These are phyloP conservation scores for Columba livia DNA, from an alignment of 2,113 vertebrate genomes.

Conservation along the genomic window DNA sequence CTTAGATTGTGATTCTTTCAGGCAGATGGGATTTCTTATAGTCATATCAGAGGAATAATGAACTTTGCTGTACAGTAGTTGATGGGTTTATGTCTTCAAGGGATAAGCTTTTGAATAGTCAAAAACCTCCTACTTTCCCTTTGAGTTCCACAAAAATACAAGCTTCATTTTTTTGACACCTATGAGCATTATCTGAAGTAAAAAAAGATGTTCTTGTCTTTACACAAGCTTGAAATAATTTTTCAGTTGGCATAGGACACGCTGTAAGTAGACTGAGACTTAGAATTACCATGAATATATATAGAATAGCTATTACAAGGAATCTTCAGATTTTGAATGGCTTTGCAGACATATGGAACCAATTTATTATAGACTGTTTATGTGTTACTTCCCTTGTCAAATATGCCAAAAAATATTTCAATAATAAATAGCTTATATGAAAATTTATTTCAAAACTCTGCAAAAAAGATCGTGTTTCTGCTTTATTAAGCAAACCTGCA, in stretches of 20 bases:
- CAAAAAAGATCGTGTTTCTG: neutral
- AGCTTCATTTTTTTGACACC: accelerated
- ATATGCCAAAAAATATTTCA: neutral
- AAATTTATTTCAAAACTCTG: neutral
- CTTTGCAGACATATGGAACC: neutral
- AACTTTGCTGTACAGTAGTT: neutral
- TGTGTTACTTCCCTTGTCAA: neutral
- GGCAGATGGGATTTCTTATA: neutral
- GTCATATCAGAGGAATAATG: neutral
- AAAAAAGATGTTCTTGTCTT: neutral
- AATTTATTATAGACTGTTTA: neutral
- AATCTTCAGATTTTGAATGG: neutral
- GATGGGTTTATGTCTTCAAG: neutral
- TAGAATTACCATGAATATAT: neutral
- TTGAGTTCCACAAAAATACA: accelerated
- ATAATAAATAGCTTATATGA: neutral
- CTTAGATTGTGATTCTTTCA: neutral
- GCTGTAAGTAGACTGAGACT: neutral
- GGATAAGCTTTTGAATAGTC: neutral
- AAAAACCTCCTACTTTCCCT: neutral
- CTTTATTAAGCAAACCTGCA: neutral
- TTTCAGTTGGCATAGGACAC: neutral
- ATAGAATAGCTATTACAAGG: neutral
- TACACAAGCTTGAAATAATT: neutral
- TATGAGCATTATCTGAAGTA: neutral